These are phyloP conservation scores for Sminthurides bifidus DNA, from an alignment of 1,140 invertebrate genomes.

Conservation along the genomic window DNA sequence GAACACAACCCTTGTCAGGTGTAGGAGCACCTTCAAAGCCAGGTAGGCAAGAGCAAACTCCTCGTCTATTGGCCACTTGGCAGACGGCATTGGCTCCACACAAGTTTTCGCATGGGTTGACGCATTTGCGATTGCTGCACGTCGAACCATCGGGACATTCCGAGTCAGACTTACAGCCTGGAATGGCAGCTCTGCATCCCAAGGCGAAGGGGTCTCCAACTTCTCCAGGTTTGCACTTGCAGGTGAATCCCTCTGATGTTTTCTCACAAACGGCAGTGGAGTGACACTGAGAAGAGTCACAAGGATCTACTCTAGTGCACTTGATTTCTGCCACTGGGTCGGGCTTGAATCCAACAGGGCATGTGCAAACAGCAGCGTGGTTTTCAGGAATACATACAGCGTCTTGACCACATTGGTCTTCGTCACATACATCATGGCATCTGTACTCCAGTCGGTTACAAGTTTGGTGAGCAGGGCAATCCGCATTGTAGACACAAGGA, in stretches of 20 bases:
- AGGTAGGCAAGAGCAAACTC: conserved; percentile 59
- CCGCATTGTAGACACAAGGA: conserved; percentile 59
- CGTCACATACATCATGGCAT: conserved; percentile 67
- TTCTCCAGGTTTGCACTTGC: conserved; percentile 56
- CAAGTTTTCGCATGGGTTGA: conserved; percentile 61
- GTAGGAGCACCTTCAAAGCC: conserved; percentile 50
- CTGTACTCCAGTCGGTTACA: conserved; percentile 69
- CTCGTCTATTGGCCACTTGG: conserved; percentile 53
- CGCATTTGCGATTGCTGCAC: conserved; percentile 57
- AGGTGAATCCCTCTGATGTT: conserved; percentile 48
- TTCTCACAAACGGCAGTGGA: conserved; percentile 61
- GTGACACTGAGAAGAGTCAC: conserved; percentile 68
- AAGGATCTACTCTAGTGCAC: conserved; percentile 45
- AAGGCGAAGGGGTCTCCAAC: conserved; percentile 60
- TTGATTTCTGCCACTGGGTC: conserved; percentile 69
- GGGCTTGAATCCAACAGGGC: conserved; percentile 63
- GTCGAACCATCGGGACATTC: conserved; percentile 62
- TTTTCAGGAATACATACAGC: conserved; percentile 77
- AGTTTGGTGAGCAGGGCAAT: conserved; percentile 61
- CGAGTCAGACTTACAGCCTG: conserved; percentile 53
- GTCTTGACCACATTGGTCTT: conserved; percentile 70
- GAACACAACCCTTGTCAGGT: conserved; percentile 56
- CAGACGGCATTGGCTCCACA: conserved; percentile 68
- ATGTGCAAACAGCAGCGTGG: conserved; percentile 66
- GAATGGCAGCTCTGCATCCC: conserved; percentile 64